These are phyloP conservation scores for Lamellibrachia luymesi DNA, from an alignment of 1,140 invertebrate species.

Conservation along the genomic window DNA sequence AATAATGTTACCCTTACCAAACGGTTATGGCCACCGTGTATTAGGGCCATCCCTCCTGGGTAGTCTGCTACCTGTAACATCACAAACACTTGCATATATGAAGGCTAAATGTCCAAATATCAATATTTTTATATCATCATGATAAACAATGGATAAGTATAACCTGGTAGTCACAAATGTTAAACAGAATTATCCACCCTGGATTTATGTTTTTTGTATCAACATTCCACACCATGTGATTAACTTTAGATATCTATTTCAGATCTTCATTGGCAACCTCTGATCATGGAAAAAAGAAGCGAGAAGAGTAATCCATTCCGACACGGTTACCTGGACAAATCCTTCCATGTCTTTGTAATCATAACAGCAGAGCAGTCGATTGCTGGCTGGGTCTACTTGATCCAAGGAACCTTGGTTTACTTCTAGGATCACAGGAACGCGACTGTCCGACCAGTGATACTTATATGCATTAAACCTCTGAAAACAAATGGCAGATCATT, in stretches of 20 bases:
- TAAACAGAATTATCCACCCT: not conserved
- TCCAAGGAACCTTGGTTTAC: conserved; percentile 85
- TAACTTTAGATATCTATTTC: not conserved
- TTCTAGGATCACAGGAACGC: conserved; percentile 83
- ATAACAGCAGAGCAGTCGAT: conserved; percentile 70
- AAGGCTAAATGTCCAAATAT: not conserved
- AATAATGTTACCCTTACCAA: conserved; percentile 39
- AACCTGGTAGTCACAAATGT: not conserved
- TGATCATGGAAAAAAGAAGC: not conserved
- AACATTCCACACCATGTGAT: not conserved
- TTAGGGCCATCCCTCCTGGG: conserved; percentile 69
- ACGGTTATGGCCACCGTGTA: conserved; percentile 63
- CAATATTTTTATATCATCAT: not conserved
- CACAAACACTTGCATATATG: not conserved
- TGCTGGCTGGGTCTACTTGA: conserved; percentile 83
- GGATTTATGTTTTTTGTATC: not conserved
- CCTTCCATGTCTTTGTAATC: conserved; percentile 90
- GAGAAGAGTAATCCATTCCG: not conserved
- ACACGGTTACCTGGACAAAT: conserved; percentile 63
- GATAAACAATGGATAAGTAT: not conserved
- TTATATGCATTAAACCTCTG: conserved; percentile 90
- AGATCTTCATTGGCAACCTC: not conserved
- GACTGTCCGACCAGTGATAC: conserved; percentile 91
- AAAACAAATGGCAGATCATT: not conserved
- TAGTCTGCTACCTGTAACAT: conserved; percentile 59